Base-by-base conservation (phyloP, 2,113 vertebrate species). In the Hippoglossus stenolepis region DNA sequence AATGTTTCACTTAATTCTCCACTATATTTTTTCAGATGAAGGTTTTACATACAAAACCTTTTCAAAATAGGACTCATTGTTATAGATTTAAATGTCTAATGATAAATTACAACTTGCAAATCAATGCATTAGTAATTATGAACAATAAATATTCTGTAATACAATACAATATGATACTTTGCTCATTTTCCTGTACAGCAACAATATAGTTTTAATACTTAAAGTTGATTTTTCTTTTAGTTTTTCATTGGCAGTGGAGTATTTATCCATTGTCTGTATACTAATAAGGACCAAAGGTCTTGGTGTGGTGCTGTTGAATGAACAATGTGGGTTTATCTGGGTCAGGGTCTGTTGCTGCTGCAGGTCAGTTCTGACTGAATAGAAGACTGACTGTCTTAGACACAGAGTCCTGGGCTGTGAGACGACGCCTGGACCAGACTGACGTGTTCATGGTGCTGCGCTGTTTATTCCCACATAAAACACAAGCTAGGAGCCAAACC, bases 321-420 rank as follows among this genome's bases (percentile, higher is more conserved):
- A 86, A 79, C 75, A 77, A 70, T 61, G 70, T 66, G 62, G 31
- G 24, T 61, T 78, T 82, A 88, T 82, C 60, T 84, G 72, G 85
- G 85, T 86, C 85, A 84, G 23, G 23, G 23, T 24, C 23, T 73
- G 66, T 73, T 82, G 61, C 63, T 53, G 78, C 77, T 89, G 74
- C 83, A 65, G 74, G 80, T 87, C 64, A 81, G 57, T 45, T 65
- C 60, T 64, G 64, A 86, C 23, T 57, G 63, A 86, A 78, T 63
- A 79, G 58, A 77, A 67, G 70, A 75, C 65, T 49, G 54, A 66
- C 28, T 58, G 70, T 84, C 83, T 79, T 45, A 77, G 54, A 75
- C 4, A n/a, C 56, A 57, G 24, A 23, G 57, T 75, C 24, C 56
- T 5, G 11, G 43, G 23, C 71, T 60, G 31, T 15, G 54, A 75